Conservation (phyloP, 1,140 invertebrate species). For the Alviniconcha marisindica region DNA sequence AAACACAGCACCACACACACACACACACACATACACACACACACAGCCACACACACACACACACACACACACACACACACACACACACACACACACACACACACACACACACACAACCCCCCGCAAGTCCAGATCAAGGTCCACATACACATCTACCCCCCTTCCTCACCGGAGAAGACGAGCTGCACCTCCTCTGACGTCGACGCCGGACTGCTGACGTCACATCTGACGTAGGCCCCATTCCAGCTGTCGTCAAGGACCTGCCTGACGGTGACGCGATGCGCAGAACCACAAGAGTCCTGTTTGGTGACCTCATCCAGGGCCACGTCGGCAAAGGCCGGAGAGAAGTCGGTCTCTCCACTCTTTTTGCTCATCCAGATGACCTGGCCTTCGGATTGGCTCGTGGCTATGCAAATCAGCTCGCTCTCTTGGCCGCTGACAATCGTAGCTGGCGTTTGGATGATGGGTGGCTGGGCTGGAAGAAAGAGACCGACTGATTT, state of each 20-base stretch:
- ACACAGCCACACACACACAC: neutral
- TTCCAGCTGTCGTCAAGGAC: neutral
- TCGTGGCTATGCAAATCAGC: neutral
- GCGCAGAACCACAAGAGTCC: neutral
- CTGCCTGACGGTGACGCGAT: neutral
- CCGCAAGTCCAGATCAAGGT: too few relatives aligned
- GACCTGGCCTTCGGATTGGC: neutral
- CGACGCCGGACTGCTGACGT: neutral
- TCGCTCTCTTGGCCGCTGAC: neutral
- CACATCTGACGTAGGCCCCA: neutral
- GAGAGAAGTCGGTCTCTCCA: neutral
- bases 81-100: neutral
- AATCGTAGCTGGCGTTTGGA: neutral
- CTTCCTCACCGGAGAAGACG: neutral
- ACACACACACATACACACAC: neutral
- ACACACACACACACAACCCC: neutral
- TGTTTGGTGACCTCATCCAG: neutral
- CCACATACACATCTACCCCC: neutral
- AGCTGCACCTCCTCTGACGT: neutral
- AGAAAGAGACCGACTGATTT: too few relatives aligned
- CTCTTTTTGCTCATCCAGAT: neutral
- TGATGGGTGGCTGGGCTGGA: neutral
- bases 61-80: neutral
- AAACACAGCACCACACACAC: neutral
- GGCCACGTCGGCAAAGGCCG: neutral